Percentiles rank a stretch among this genome's conserved stretches.
Evolutionary conservation across 2,797 vertebrate species (phyloP).

Genomic region (Numenius phaeopus): DNA sequence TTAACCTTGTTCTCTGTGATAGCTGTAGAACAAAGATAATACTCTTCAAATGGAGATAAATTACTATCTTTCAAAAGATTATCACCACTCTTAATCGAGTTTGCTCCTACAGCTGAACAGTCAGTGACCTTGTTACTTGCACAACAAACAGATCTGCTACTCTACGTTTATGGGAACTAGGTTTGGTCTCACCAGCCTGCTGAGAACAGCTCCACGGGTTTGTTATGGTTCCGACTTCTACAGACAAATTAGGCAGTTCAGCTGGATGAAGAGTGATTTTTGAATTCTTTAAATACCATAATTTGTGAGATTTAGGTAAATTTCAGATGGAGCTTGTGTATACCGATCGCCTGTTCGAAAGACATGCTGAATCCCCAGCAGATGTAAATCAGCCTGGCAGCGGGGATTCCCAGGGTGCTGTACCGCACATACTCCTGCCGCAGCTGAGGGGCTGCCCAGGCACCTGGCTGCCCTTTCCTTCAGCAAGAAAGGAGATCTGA

Average conservation of each 20-base stretch:
- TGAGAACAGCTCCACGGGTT: not conserved
- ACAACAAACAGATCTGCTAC: constrained; percentile 72
- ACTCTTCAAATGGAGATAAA: constrained; percentile 83
- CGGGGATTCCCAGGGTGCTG: fast-evolving
- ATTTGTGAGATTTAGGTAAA: not conserved
- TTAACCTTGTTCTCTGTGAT: constrained; percentile 79
- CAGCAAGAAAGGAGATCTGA: not conserved
- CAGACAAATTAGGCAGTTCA: not conserved
- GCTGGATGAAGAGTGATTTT: not conserved
- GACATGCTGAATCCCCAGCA: not conserved
- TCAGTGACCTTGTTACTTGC: constrained; percentile 78
- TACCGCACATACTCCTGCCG: not conserved
- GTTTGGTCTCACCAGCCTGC: constrained; percentile 6
- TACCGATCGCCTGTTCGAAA: fast-evolving
- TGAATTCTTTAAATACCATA: not conserved
- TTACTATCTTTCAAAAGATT: constrained; percentile 83
- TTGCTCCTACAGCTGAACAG: constrained; percentile 78
- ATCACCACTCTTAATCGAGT: constrained; percentile 80
- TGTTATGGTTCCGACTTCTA: not conserved
- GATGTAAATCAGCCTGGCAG: not conserved
- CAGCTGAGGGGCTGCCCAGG: not conserved
- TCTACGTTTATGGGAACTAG: constrained; percentile 1
- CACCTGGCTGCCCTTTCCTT: not conserved
- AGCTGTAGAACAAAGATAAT: constrained; percentile 80
- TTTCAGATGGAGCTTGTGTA: not conserved